A percentile compares a stretch with the other conserved stretches of the same genome.
Evolutionary conservation across 2,113 vertebrate species (phyloP).

Genomic region (Ictidomys tridecemlineatus): DNA sequence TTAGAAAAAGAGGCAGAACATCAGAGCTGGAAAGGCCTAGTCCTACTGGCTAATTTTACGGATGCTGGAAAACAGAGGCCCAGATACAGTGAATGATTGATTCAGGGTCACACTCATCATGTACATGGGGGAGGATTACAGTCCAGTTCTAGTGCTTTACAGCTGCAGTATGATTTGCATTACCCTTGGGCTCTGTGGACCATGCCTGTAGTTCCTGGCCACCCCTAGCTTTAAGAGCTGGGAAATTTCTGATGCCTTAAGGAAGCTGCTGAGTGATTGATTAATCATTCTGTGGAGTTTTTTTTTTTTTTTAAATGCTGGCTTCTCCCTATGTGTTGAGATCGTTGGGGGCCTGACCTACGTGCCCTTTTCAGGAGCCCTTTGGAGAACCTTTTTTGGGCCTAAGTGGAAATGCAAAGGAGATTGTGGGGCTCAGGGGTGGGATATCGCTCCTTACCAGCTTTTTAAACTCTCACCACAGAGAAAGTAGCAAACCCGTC

Average conservation of each 20-base stretch:
- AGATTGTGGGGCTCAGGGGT: background rate
- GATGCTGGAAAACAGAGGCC: background rate
- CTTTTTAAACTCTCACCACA: background rate
- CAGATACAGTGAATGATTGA: background rate
- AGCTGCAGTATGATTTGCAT: background rate
- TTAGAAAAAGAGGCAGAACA: background rate
- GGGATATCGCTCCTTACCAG: background rate
- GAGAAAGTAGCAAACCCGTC: background rate
- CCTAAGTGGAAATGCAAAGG: background rate
- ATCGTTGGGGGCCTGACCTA: background rate
- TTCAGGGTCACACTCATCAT: background rate
- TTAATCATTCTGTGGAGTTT: background rate
- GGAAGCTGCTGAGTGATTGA: slow-evolving; percentile 65
- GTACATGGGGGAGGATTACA: background rate
- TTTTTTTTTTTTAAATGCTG: background rate
- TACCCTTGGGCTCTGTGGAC: background rate
- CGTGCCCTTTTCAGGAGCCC: background rate
- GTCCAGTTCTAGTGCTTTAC: fast-evolving
- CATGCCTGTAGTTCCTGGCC: fast-evolving
- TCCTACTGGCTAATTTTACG: background rate
- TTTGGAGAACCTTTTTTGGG: background rate
- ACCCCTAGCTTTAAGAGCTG: background rate
- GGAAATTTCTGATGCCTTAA: background rate
- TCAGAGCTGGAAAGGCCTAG: background rate
- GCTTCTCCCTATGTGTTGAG: background rate